These are phyloP conservation scores for Progne subis DNA, from an alignment of 2,113 vertebrate genomes.

Conservation along the genomic window DNA sequence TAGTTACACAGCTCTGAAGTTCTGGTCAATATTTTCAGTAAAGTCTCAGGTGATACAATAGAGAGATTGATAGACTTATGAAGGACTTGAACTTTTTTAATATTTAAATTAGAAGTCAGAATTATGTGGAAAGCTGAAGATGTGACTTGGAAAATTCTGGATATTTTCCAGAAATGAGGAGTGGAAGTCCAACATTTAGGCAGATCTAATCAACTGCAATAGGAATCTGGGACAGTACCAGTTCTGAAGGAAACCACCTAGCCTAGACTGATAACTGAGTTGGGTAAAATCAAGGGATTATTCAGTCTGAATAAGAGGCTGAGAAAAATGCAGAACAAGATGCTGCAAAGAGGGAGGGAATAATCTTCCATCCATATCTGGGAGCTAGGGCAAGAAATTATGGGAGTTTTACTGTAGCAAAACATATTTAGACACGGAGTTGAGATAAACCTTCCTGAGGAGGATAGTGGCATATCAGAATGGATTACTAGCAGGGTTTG, in stretches of 20 bases:
- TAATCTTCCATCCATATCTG: neutral
- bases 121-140: neutral
- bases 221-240: neutral
- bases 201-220: neutral
- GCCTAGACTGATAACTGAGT: neutral
- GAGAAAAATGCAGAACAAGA: neutral
- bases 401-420: neutral
- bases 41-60: neutral
- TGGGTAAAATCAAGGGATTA: neutral
- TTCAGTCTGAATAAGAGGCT: neutral
- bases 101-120: neutral
- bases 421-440: neutral
- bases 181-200: neutral
- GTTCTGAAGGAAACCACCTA: neutral
- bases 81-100: neutral
- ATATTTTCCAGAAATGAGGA: neutral
- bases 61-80: neutral
- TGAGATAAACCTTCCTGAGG: neutral
- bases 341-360: neutral
- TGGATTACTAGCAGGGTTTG: neutral
- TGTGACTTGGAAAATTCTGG: neutral
- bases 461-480: neutral
- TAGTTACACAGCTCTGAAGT: neutral
- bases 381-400: neutral
- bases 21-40: neutral